Evolutionary conservation across 1,140 invertebrate species (phyloP).

Genomic region (Holcopasites calliopsidis): DNA sequence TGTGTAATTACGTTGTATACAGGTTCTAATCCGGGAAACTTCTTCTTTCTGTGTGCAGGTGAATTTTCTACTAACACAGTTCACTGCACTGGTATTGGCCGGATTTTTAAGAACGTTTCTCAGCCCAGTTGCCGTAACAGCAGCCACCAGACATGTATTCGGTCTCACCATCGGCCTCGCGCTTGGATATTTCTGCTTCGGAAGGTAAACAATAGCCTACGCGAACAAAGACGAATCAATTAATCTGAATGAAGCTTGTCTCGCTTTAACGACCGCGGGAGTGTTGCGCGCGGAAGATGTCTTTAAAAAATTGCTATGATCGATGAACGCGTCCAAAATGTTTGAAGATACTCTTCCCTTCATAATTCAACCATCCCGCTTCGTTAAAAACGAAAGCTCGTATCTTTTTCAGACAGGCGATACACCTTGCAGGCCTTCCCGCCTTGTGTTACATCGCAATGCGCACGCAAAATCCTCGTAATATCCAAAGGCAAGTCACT

Average conservation of each 20-base stretch:
- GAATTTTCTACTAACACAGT: slow-evolving; percentile 91
- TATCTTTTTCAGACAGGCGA: slow-evolving; percentile 83
- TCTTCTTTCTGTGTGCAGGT: slow-evolving; percentile 81
- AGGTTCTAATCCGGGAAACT: background rate
- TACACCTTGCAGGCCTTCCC: slow-evolving; percentile 88
- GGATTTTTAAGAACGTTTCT: slow-evolving; percentile 87
- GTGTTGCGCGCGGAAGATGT: background rate
- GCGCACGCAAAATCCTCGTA: slow-evolving; percentile 81
- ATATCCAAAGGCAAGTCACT: slow-evolving; percentile 83
- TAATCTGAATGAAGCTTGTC: background rate
- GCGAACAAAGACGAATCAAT: background rate
- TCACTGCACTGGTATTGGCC: slow-evolving; percentile 87
- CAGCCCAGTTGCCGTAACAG: slow-evolving; percentile 83
- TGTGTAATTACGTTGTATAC: too few species aligned
- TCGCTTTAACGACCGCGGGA: background rate
- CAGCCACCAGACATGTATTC: slow-evolving; percentile 86
- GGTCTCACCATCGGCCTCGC: slow-evolving; percentile 87
- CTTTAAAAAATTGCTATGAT: too few species aligned
- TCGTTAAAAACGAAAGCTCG: background rate
- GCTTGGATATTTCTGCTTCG: slow-evolving; percentile 93
- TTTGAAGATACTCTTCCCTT: too few species aligned
- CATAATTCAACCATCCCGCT: background rate
- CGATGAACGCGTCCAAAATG: too few species aligned
- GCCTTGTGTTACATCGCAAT: slow-evolving; percentile 88
- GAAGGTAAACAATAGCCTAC: slow-evolving; percentile 84